phyloP scores from a whole-genome alignment of 2,797 vertebrate species.

The Characodon lateralis region DNA sequence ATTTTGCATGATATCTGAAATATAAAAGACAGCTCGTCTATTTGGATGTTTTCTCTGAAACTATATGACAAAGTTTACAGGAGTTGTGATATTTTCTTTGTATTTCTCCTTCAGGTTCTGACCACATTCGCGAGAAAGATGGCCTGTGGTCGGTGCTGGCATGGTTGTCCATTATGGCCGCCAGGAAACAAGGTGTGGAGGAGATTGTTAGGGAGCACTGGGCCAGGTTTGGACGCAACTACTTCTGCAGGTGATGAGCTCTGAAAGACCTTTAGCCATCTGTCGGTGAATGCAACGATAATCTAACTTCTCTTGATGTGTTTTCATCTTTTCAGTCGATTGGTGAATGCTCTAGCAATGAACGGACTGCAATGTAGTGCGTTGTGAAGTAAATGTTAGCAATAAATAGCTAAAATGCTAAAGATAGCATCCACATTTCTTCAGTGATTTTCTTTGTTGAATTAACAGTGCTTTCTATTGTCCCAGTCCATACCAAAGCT shows the following conservation, averaged over 20 bases:
- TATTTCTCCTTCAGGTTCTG: slow-evolving; percentile 84
- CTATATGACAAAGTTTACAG: neutral
- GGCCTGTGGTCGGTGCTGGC: slow-evolving; percentile 96
- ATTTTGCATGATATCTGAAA: neutral
- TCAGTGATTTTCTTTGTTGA: neutral
- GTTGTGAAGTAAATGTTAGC: neutral
- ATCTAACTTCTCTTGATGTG: neutral
- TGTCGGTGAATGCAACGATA: neutral
- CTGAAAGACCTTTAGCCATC: neutral
- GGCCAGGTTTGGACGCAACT: slow-evolving; percentile 95
- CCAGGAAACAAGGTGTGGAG: slow-evolving; percentile 91
- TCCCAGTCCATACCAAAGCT: slow-evolving; percentile 10
- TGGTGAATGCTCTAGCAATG: neutral
- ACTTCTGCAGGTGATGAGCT: slow-evolving; percentile 91
- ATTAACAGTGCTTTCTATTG: slow-evolving; percentile 15
- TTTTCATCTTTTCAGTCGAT: neutral
- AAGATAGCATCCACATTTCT: neutral
- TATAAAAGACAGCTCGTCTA: neutral
- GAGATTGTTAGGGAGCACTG: slow-evolving; percentile 95
- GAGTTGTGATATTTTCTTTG: slow-evolving; percentile 6
- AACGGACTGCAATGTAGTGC: neutral
- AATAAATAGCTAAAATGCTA: neutral
- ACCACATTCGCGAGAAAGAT: slow-evolving; percentile 97
- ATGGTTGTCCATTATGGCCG: slow-evolving; percentile 94
- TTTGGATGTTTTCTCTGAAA: neutral